Base-by-base conservation (phyloP, 2,113 vertebrate species). In the Podarcis raffonei region DNA sequence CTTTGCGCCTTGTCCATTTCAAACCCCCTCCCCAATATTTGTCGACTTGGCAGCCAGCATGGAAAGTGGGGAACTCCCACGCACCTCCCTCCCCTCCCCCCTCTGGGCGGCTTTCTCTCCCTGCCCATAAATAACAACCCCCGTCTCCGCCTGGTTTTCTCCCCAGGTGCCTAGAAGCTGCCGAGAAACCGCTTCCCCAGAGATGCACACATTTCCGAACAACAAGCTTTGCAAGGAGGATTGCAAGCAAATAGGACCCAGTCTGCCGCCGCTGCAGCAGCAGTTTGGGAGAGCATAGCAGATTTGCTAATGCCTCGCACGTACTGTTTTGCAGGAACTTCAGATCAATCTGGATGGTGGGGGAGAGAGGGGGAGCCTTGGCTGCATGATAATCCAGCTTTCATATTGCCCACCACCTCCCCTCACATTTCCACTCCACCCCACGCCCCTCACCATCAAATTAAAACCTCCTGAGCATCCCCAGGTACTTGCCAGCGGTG, bases 291-390 rank as follows among this genome's bases (percentile, higher is more conserved):
- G 83, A 79, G 74, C 74, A 77, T 65, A 57, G 86, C 69, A 59
- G 83, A 27, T 83, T 95, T 95, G 91, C 79, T 85, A 89, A 95
- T 95, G 95, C 91, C 89, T 94, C 85, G 92, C 94, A 94, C 90
- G 90, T 94, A 94, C 87, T 30, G 83, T 87, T 94, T 91, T 89
- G 91, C 87, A 93, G 95, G 96, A 95, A 93, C 89, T 96, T 96
- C 86, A 4, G 79, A 77, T 87, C 83, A 87, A 89, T 90, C 89
- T 72, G 86, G 3, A 92, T 85, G 32, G 77, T 68, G 81, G 80
- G 83, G 66, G 20, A 6, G 77, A 82, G 84, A 90, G 92, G 80
- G 92, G 90, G 89, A 75, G 83, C 87, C 85, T 57, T 2, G 69
- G 76, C 87, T 91, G 86, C 92, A 87, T 7, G 48, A 37, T 74